A percentile compares a stretch with the other conserved stretches of the same genome.
Evolutionary conservation across 2,888 invertebrate species (phyloP).

Genomic region (Nomada flava): DNA sequence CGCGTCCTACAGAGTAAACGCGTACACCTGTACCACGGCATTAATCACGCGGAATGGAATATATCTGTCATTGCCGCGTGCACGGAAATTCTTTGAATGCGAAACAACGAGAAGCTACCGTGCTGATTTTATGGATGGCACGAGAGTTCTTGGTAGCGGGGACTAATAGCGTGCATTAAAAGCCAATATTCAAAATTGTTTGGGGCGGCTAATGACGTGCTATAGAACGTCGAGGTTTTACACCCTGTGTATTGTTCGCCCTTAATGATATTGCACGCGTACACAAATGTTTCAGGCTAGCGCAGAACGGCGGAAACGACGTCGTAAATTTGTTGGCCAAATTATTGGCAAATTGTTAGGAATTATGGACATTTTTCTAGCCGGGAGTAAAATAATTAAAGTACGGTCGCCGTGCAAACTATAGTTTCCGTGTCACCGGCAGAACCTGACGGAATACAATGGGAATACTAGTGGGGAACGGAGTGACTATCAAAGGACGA

Average conservation of each 20-base stretch:
- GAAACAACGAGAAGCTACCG: conserved; percentile 19
- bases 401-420: too few relatives aligned
- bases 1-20: conserved; percentile 19
- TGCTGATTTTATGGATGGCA: conserved; percentile 32
- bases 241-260: background rate
- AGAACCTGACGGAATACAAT: conserved; percentile 12
- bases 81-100: conserved; percentile 52
- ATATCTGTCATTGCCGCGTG: conserved; percentile 52
- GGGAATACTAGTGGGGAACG: conserved; percentile 9
- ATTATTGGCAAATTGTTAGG: too few relatives aligned
- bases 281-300: too few relatives aligned
- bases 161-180: conserved; percentile 26
- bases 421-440: conserved; percentile 5
- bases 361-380: too few relatives aligned
- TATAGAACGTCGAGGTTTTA: background rate
- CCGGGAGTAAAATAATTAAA: too few relatives aligned
- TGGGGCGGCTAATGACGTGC: too few relatives aligned
- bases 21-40: conserved; percentile 65
- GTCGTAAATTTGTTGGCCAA: too few relatives aligned
- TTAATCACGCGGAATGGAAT: conserved; percentile 63
- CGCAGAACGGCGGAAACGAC: too few relatives aligned
- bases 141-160: conserved; percentile 42
- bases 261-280: background rate
- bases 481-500: conserved; percentile 42
- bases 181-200: background rate